A percentile compares a stretch with the other conserved stretches of the same genome.
Evolutionary conservation across 2,888 invertebrate species (phyloP).

Genomic region (Cactoblastis cactorum): DNA sequence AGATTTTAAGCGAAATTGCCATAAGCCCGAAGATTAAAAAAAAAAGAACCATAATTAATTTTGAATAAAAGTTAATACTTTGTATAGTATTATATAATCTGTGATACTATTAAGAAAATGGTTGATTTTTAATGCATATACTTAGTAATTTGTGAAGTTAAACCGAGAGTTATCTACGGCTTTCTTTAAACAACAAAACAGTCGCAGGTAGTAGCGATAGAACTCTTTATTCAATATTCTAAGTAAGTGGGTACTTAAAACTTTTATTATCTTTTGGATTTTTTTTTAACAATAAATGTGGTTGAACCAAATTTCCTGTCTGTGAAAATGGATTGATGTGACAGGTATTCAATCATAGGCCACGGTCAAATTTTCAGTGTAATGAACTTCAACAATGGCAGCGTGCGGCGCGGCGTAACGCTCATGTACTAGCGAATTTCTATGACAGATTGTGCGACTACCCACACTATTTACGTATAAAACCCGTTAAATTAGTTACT

Average conservation of each 20-base stretch:
- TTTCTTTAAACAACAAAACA: too few species aligned
- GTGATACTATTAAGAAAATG: too few species aligned
- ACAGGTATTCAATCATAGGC: not conserved
- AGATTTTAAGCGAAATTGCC: slow-evolving; percentile 14
- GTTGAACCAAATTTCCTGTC: not conserved
- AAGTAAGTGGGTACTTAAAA: too few species aligned
- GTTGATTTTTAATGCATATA: too few species aligned
- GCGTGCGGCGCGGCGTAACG: not conserved
- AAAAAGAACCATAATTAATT: not conserved
- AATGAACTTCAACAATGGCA: slow-evolving; percentile 5
- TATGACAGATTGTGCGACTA: not conserved
- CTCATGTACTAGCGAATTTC: slow-evolving; percentile 1
- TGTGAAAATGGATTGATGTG: not conserved
- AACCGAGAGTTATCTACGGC: too few species aligned
- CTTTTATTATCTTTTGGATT: too few species aligned
- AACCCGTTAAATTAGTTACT: slow-evolving; percentile 1
- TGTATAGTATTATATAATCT: too few species aligned
- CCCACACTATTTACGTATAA: not conserved
- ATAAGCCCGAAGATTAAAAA: slow-evolving; percentile 1
- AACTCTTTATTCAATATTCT: too few species aligned
- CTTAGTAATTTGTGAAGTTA: too few species aligned
- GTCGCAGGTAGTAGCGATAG: too few species aligned
- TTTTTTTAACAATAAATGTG: not conserved
- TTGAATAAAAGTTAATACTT: too few species aligned
- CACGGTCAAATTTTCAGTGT: slow-evolving; percentile 5